These are phyloP conservation scores for Pimephales promelas DNA, from an alignment of 2,113 vertebrate genomes.

Conservation along the genomic window DNA sequence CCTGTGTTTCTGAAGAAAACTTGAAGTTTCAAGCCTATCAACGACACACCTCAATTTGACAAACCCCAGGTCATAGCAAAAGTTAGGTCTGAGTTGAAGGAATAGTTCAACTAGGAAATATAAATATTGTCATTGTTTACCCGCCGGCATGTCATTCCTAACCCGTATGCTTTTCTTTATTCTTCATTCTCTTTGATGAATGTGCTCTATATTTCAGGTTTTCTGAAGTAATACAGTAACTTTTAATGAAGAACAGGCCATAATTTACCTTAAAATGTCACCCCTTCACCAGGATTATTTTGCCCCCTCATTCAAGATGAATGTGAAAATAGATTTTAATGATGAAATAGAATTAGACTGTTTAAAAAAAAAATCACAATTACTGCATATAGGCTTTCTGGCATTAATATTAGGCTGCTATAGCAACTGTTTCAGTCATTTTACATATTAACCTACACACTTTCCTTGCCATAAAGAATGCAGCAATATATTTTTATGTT, in stretches of 20 bases:
- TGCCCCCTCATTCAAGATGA: too few species aligned
- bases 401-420: too few species aligned
- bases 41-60: neutral
- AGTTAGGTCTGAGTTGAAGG: neutral
- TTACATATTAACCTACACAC: too few species aligned
- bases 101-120: conserved; percentile 4
- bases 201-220: neutral
- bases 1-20: conserved; percentile 14
- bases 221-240: neutral
- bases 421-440: too few species aligned
- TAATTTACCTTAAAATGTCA: neutral
- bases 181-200: neutral
- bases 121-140: neutral
- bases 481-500: too few species aligned
- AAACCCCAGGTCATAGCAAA: neutral
- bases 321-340: too few species aligned
- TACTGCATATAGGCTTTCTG: too few species aligned
- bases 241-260: neutral
- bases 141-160: neutral
- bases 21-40: conserved; percentile 18
- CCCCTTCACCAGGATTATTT: too few species aligned
- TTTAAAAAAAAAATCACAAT: too few species aligned
- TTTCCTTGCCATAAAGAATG: too few species aligned
- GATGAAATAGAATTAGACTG: too few species aligned
- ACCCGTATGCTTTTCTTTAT: neutral